Conservation (phyloP, 2,113 vertebrate species). For the Coreoperca whiteheadi region DNA sequence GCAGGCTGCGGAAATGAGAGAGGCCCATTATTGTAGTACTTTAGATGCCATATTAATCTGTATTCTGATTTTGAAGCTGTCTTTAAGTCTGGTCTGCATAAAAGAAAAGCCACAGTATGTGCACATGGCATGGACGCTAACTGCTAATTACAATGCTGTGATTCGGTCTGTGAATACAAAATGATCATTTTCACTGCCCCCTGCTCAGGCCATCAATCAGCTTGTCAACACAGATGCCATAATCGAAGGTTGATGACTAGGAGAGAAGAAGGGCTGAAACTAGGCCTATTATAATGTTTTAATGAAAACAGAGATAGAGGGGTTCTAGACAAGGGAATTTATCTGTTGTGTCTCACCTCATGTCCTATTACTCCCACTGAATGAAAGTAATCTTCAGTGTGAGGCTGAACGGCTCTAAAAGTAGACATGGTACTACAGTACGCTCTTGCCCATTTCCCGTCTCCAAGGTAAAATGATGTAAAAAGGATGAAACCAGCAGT, state of each 20-base stretch:
- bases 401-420: slow-evolving; percentile 18
- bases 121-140: slow-evolving; percentile 47
- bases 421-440: slow-evolving; percentile 13
- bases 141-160: slow-evolving; percentile 67
- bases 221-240: slow-evolving; percentile 63
- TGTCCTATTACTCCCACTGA: slow-evolving; percentile 16
- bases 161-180: slow-evolving; percentile 63
- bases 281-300: slow-evolving; percentile 45
- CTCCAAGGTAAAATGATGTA: slow-evolving; percentile 60
- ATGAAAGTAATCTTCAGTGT: slow-evolving; percentile 23
- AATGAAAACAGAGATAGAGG: slow-evolving; percentile 54
- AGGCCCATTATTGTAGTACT: slow-evolving; percentile 53
- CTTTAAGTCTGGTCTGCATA: slow-evolving; percentile 69
- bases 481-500: slow-evolving; percentile 62
- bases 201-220: slow-evolving; percentile 62
- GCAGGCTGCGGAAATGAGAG: slow-evolving; percentile 50
- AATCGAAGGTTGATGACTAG: slow-evolving; percentile 57
- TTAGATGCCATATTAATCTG: slow-evolving; percentile 71
- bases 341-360: slow-evolving; percentile 19
- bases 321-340: slow-evolving; percentile 10
- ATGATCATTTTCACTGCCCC: slow-evolving; percentile 61
- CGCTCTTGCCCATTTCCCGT: slow-evolving; percentile 7
- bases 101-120: slow-evolving; percentile 58
- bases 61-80: slow-evolving; percentile 47
- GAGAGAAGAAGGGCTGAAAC: slow-evolving; percentile 29